These are phyloP conservation scores for Epinephelus awoara DNA, from an alignment of 2,797 vertebrate genomes.

Conservation along the genomic window DNA sequence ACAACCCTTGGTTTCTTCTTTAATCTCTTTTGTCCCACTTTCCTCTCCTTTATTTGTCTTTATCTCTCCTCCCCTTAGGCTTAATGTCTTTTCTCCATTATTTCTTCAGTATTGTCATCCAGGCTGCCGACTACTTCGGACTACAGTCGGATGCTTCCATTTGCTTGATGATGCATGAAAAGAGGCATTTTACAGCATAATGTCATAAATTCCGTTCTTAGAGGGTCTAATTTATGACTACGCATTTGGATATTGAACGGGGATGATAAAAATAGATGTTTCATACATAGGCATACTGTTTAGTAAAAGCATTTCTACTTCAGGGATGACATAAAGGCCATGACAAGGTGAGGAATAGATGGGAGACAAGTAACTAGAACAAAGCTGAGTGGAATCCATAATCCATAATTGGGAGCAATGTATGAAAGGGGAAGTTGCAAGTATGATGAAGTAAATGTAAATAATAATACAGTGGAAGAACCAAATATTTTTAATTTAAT, in stretches of 20 bases:
- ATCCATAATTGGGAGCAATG: no score
- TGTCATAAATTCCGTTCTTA: conserved; percentile 18
- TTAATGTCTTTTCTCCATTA: conserved; percentile 27
- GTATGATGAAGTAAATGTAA: background rate
- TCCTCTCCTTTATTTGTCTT: conserved; percentile 24
- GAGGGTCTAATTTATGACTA: conserved; percentile 15
- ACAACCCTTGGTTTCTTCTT: background rate
- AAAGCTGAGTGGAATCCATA: background rate
- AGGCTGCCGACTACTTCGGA: conserved; percentile 10
- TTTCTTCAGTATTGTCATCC: conserved; percentile 28
- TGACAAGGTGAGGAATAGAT: conserved; percentile 17
- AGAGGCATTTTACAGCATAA: conserved; percentile 19
- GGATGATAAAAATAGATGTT: conserved; percentile 34
- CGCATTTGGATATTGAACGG: conserved; percentile 22
- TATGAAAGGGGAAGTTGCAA: background rate
- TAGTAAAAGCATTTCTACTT: conserved; percentile 4
- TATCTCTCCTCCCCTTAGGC: conserved; percentile 16
- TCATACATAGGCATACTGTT: background rate
- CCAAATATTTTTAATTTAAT: background rate
- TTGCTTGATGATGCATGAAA: conserved; percentile 51
- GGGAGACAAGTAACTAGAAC: background rate
- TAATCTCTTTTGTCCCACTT: conserved; percentile 39
- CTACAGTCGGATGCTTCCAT: conserved; percentile 20
- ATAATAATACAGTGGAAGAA: background rate
- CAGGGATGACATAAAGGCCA: conserved; percentile 36